Percentiles rank a stretch among this genome's conserved stretches.
Evolutionary conservation across 2,888 invertebrate genomes (phyloP).

Genomic region (Agonopterix arenella): DNA sequence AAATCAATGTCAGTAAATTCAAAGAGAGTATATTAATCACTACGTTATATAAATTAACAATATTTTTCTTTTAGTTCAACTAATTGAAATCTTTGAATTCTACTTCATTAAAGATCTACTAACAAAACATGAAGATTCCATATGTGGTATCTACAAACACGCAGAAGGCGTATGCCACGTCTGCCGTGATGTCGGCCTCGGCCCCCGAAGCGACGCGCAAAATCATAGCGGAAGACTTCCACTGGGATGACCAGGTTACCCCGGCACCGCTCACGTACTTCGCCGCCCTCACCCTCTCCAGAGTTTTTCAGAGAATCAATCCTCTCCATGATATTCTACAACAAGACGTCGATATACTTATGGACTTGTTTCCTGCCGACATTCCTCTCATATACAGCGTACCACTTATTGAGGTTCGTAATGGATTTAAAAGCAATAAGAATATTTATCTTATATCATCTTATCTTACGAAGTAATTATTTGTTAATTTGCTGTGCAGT

Average conservation of each 20-base stretch:
- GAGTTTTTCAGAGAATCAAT: conserved; percentile 63
- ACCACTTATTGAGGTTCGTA: conserved; percentile 66
- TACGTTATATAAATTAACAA: too few species aligned
- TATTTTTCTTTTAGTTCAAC: too few species aligned
- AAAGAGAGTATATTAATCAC: too few species aligned
- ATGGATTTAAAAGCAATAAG: not conserved
- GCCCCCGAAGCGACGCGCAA: conserved; percentile 41
- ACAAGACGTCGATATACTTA: conserved; percentile 74
- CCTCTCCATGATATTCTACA: conserved; percentile 74
- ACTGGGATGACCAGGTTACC: conserved; percentile 58
- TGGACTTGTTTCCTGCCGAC: conserved; percentile 78
- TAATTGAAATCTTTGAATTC: too few species aligned
- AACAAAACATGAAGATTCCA: conserved; percentile 56
- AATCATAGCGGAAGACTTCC: conserved; percentile 58
- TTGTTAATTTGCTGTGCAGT: too few species aligned
- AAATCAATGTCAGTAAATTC: too few species aligned
- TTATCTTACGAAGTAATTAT: too few species aligned
- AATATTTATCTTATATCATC: too few species aligned
- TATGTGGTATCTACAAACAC: conserved; percentile 52
- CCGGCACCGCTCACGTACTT: conserved; percentile 58
- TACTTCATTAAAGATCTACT: too few species aligned
- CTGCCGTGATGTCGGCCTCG: conserved; percentile 37
- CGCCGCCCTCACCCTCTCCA: conserved; percentile 47
- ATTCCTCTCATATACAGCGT: conserved; percentile 76
- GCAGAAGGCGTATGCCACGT: conserved; percentile 44